A percentile compares a stretch with the other conserved stretches of the same genome.
Evolutionary conservation across 2,113 vertebrate species (phyloP).

Genomic region (Collichthys lucidus): DNA sequence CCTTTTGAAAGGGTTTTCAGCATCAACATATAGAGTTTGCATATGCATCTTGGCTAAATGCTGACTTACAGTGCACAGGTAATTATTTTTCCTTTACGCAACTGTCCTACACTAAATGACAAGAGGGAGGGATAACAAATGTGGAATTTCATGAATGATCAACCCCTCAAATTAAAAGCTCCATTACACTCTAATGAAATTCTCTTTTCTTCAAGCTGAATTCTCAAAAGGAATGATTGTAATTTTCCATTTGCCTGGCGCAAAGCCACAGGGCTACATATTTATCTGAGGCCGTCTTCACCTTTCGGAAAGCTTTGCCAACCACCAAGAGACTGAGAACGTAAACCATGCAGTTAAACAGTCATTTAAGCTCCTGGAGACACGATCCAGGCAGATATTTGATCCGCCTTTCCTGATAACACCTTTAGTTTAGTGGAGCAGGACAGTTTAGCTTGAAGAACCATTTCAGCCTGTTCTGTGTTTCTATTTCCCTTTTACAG

Average conservation of each 20-base stretch:
- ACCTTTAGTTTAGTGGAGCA: slow-evolving; percentile 47
- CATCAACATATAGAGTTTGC: background rate
- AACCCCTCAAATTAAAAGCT: slow-evolving; percentile 79
- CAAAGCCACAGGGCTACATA: slow-evolving; percentile 53
- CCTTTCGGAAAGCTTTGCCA: slow-evolving; percentile 51
- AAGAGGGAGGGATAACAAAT: slow-evolving; percentile 68
- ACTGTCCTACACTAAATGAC: slow-evolving; percentile 52
- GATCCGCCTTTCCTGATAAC: slow-evolving; percentile 39
- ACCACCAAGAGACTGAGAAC: slow-evolving; percentile 37
- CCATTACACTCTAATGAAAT: slow-evolving; percentile 80
- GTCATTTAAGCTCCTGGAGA: slow-evolving; percentile 42
- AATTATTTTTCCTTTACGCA: slow-evolving; percentile 60
- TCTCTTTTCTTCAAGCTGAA: slow-evolving; percentile 65
- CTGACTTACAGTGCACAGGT: slow-evolving; percentile 35
- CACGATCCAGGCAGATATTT: slow-evolving; percentile 9
- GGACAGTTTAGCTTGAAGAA: slow-evolving; percentile 31
- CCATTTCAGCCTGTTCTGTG: slow-evolving; percentile 37
- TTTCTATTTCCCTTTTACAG: slow-evolving; percentile 23
- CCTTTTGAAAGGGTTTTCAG: background rate
- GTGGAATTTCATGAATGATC: slow-evolving; percentile 79
- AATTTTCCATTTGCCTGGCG: slow-evolving; percentile 69
- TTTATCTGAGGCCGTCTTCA: slow-evolving; percentile 53
- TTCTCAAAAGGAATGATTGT: slow-evolving; percentile 65
- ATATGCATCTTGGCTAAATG: slow-evolving; percentile 18
- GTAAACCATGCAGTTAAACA: slow-evolving; percentile 42